Base-by-base conservation (phyloP, 1,140 invertebrate genomes). In the Holcopasites calliopsidis region DNA sequence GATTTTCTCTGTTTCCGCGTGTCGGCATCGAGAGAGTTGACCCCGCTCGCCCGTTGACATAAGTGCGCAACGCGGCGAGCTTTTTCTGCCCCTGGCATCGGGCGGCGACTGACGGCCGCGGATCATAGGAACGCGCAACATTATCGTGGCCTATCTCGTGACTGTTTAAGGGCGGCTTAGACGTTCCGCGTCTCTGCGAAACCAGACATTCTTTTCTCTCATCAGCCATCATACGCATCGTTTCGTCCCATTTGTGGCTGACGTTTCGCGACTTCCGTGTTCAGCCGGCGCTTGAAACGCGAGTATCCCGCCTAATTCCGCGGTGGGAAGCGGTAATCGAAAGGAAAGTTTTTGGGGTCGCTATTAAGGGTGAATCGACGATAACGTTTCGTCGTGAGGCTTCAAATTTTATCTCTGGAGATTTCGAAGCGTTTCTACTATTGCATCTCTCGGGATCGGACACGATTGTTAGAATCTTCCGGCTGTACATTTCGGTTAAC, bases 1-100 rank as follows among this genome's bases (percentile, higher is more conserved):
- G 69, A 72, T 72, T 72, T 52, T 31, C 69, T 72, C 44, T 72
- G 69, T 72, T 72, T 72, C 57, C 69, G 58, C 26, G 57, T 28
- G 69, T 72, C 52, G 57, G n/a, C 11, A 62, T 38, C 33, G 44
- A 40, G n/a, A n/a, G n/a, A n/a, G 44, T 61, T 49, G 58, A 52
- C 57, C 57, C 44, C 57, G 3, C 47, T 28, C 13, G 69, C 28
- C 58, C 52, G 57, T 50, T 52, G 47, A 52, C 64, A 66, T 52
- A 42, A 62, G 49, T 26, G 35, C 57, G 23, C 33, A 21, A 40
- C 28, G n/a, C 6, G 18, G 11, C n/a, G 10, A 18, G 2, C 11
- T 23, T 21, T n/a, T n/a, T 62, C n/a, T 42, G 16, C 13, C 23
- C n/a, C 13, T 13, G 5, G 35, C n/a, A n/a, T 21, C 33, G 18